Conservation (phyloP, 2,113 vertebrate genomes). For the Sterna hirundo region DNA sequence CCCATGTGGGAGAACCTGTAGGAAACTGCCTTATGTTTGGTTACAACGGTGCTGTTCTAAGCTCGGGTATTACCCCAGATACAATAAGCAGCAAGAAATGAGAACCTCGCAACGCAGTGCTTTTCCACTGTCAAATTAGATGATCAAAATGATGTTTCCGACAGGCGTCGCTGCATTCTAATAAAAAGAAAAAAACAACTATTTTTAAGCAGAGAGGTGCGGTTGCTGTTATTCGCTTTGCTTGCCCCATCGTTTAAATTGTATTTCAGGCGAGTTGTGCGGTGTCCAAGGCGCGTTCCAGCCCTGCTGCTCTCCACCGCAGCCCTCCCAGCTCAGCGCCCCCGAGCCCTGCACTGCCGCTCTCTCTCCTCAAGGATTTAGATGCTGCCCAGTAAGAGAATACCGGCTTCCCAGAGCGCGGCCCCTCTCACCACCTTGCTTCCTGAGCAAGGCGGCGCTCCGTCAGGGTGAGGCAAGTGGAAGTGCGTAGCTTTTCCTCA, state of each 20-base stretch:
- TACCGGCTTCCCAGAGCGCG: not conserved
- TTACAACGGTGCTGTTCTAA: not conserved
- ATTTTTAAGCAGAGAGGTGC: not conserved
- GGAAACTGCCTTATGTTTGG: not conserved
- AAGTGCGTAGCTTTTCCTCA: not conserved
- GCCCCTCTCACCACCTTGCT: not conserved
- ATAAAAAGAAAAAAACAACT: not conserved
- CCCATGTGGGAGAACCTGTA: not conserved
- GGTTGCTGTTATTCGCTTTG: not conserved
- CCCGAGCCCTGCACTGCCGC: not conserved
- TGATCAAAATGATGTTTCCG: not conserved
- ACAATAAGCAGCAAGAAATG: not conserved
- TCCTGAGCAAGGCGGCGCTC: not conserved
- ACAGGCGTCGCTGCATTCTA: not conserved
- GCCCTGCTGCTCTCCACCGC: too few species aligned
- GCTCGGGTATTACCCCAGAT: not conserved
- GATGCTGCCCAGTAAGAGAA: not conserved
- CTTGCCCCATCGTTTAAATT: not conserved
- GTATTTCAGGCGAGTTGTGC: not conserved
- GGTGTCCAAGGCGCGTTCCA: not conserved
- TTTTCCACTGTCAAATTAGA: not conserved
- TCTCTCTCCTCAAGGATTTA: not conserved
- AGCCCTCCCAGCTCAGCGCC: not conserved
- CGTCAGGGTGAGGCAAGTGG: not conserved
- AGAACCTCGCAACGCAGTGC: not conserved